Percentiles rank a stretch among this genome's conserved stretches.
Conservation (phyloP, 53 echinoderm and acorn worm species). For the Henricia sp. region DNA sequence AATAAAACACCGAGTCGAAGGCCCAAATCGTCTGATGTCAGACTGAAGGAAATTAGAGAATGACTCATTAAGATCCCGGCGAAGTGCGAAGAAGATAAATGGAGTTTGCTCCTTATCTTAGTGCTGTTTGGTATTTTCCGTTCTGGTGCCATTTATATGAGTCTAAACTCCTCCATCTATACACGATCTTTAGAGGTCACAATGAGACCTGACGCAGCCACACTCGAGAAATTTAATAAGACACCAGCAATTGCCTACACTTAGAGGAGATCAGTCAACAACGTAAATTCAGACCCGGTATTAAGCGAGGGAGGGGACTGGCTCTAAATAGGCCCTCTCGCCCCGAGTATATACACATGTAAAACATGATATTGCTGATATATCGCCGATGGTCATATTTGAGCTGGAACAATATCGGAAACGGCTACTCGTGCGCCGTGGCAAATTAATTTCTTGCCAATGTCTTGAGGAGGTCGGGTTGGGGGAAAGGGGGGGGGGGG, state of each 20-base stretch:
- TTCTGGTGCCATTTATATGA: slow-evolving; percentile 36
- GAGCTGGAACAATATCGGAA: slow-evolving; percentile 53
- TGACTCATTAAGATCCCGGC: neutral
- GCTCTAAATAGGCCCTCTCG: slow-evolving; percentile 17
- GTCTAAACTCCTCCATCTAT: neutral
- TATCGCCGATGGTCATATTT: slow-evolving; percentile 39
- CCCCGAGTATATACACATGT: slow-evolving; percentile 27
- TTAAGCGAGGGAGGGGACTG: slow-evolving; percentile 31
- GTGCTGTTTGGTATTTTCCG: slow-evolving; percentile 7
- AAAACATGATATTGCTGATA: slow-evolving; percentile 54
- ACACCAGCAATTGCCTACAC: slow-evolving; percentile 36
- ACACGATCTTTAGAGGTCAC: neutral
- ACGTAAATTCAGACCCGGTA: neutral
- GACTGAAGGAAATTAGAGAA: neutral
- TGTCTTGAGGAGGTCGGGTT: slow-evolving; percentile 19
- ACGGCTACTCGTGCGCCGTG: slow-evolving; percentile 28
- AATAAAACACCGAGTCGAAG: too few relatives aligned
- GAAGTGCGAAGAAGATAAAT: slow-evolving; percentile 53
- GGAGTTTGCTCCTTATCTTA: neutral
- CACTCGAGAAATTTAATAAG: slow-evolving; percentile 46
- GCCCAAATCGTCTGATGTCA: too few relatives aligned
- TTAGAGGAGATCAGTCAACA: slow-evolving; percentile 40
- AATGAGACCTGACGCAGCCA: slow-evolving; percentile 47
- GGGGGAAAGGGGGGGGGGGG: neutral
- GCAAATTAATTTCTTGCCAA: slow-evolving; percentile 59